phyloP scores from a whole-genome alignment of 2,888 invertebrate genomes.

The Cetonia aurata region DNA sequence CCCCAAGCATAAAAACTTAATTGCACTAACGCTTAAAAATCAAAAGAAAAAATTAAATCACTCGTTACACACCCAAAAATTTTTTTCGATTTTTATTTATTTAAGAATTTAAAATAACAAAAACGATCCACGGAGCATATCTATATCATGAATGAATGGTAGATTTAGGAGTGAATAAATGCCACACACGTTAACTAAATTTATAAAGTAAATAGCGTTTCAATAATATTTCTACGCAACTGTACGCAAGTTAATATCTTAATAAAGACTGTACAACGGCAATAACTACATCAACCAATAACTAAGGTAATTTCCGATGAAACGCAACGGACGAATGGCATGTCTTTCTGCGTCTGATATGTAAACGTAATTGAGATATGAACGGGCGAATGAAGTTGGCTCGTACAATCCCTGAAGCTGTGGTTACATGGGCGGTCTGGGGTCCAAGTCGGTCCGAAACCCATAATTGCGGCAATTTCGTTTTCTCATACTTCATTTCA shows the following conservation, averaged over 20 bases:
- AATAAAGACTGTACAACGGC: conserved; percentile 16
- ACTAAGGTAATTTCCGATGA: conserved; percentile 33
- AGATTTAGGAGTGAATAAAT: too few species aligned
- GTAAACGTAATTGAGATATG: conserved; percentile 64
- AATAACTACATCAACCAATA: conserved; percentile 35
- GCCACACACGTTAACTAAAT: not conserved
- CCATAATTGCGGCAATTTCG: conserved; percentile 66
- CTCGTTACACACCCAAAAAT: too few species aligned
- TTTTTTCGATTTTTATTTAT: too few species aligned
- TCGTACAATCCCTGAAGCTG: conserved; percentile 59
- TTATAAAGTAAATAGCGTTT: conserved; percentile 3
- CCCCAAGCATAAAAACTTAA: too few species aligned
- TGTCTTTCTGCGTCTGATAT: conserved; percentile 37
- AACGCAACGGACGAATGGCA: conserved; percentile 39
- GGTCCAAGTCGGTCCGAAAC: conserved; percentile 63
- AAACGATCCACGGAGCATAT: too few species aligned
- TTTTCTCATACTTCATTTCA: conserved; percentile 64
- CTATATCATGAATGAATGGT: too few species aligned
- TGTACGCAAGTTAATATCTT: conserved; percentile 29
- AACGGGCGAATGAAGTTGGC: conserved; percentile 57
- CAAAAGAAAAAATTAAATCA: too few species aligned
- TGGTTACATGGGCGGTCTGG: conserved; percentile 66
- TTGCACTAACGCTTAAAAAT: too few species aligned
- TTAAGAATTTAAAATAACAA: too few species aligned
- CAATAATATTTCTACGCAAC: conserved; percentile 7